A percentile compares a stretch with the other conserved stretches of the same genome.
phyloP scores from a whole-genome alignment of 2,113 vertebrate species.

The Triplophysa tibetana region DNA sequence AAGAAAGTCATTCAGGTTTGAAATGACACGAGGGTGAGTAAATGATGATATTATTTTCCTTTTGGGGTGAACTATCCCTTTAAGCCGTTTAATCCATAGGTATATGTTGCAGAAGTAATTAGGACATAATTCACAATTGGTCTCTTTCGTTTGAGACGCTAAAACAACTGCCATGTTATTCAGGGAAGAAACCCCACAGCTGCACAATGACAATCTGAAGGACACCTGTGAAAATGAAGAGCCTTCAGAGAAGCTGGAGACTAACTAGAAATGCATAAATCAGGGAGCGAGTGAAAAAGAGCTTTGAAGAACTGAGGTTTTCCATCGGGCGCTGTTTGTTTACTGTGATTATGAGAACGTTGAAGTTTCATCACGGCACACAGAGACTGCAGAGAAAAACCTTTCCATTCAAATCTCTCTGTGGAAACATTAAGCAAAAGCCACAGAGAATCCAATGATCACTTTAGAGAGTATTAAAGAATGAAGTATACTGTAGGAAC shows the following conservation, averaged over 20 bases:
- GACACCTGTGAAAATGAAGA: constrained; percentile 21
- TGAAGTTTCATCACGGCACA: not conserved
- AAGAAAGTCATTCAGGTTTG: no score
- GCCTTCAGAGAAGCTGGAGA: not conserved
- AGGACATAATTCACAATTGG: constrained; percentile 1
- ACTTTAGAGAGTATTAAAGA: constrained; percentile 17
- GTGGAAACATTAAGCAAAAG: not conserved
- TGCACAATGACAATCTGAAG: not conserved
- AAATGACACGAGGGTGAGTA: no score
- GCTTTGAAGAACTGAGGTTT: not conserved
- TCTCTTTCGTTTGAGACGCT: not conserved
- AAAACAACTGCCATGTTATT: not conserved
- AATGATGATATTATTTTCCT: no score
- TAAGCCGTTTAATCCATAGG: not conserved
- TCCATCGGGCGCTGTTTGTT: not conserved
- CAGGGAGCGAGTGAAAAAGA: not conserved
- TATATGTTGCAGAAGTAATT: not conserved
- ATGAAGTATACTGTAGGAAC: not conserved
- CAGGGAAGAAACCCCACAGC: constrained; percentile 7
- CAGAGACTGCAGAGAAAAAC: not conserved
- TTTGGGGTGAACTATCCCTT: no score
- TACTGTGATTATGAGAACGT: not conserved
- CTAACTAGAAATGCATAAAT: constrained; percentile 12
- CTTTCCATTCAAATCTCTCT: constrained; percentile 11
- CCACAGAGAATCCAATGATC: not conserved